phyloP scores from a whole-genome alignment of 2,797 vertebrate species.

The Euthynnus affinis region DNA sequence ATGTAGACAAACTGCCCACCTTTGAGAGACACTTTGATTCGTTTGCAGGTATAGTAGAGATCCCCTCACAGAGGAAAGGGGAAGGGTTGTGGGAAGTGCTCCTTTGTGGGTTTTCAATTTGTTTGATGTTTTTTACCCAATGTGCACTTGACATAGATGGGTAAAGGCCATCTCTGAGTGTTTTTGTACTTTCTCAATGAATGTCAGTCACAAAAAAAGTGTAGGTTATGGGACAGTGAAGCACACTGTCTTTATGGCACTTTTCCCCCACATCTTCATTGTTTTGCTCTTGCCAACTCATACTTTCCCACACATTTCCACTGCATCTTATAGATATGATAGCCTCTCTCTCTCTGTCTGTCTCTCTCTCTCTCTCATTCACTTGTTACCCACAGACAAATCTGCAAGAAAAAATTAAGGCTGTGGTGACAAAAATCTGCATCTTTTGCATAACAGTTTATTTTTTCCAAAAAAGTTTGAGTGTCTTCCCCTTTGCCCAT shows the following conservation, averaged over 20 bases:
- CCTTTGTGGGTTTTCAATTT: slow-evolving; percentile 59
- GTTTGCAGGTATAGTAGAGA: slow-evolving; percentile 90
- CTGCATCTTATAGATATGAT: slow-evolving; percentile 21
- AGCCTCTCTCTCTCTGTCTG: slow-evolving; percentile 14
- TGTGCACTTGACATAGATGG: slow-evolving; percentile 58
- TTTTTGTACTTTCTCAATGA: slow-evolving; percentile 39
- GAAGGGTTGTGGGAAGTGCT: slow-evolving; percentile 6
- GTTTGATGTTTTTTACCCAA: slow-evolving; percentile 76
- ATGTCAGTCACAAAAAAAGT: slow-evolving; percentile 38
- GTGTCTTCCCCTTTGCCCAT: slow-evolving; percentile 42
- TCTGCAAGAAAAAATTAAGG: slow-evolving; percentile 36
- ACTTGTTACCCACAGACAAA: slow-evolving; percentile 20
- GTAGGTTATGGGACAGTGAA: slow-evolving; percentile 50
- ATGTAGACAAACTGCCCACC: slow-evolving; percentile 93
- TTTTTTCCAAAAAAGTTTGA: slow-evolving; percentile 14
- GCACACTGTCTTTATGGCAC: not conserved
- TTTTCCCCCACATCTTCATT: slow-evolving; percentile 3
- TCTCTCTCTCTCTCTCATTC: not conserved
- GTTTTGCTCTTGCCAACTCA: slow-evolving; percentile 43
- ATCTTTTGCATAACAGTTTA: slow-evolving; percentile 21
- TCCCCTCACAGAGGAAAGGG: slow-evolving; percentile 31
- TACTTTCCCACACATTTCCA: slow-evolving; percentile 33
- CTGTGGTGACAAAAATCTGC: slow-evolving; percentile 31
- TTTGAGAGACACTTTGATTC: slow-evolving; percentile 93
- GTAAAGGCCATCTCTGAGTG: slow-evolving; percentile 60